These are phyloP conservation scores for Triops longicaudatus DNA, from an alignment of 1,140 invertebrate genomes.

Conservation along the genomic window DNA sequence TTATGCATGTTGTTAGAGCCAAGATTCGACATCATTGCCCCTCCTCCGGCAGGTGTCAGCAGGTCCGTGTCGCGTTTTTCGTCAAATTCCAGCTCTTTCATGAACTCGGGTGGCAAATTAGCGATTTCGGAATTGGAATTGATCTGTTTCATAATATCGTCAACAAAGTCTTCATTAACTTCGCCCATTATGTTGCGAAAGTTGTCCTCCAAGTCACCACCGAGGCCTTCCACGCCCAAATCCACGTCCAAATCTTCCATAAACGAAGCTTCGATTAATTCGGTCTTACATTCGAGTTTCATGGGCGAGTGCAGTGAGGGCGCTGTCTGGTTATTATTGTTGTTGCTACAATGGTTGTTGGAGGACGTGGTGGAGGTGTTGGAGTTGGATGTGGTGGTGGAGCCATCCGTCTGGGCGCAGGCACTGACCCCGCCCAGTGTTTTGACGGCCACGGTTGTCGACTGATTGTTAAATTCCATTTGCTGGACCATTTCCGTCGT, in stretches of 20 bases:
- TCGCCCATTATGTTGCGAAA: constrained; percentile 51
- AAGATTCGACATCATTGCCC: not conserved
- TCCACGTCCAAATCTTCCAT: constrained; percentile 68
- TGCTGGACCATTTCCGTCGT: constrained; percentile 77
- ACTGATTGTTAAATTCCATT: constrained; percentile 70
- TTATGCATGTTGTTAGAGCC: not conserved
- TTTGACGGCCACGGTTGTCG: constrained; percentile 86
- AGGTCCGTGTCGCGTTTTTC: constrained; percentile 41
- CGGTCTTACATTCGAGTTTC: constrained; percentile 70
- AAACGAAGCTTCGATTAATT: constrained; percentile 56
- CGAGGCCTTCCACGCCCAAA: constrained; percentile 68
- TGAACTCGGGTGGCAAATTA: constrained; percentile 69
- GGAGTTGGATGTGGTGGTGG: not conserved
- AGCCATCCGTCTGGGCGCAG: not conserved
- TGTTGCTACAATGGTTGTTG: not conserved
- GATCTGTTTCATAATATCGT: constrained; percentile 53
- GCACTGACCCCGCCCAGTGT: constrained; percentile 53
- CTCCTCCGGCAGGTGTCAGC: not conserved
- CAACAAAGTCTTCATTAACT: constrained; percentile 69
- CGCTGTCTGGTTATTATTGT: not conserved
- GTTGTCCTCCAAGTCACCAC: constrained; percentile 64
- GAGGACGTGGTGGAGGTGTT: not conserved
- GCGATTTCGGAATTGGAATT: constrained; percentile 74
- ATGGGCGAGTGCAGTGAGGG: not conserved
- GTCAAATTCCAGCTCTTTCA: constrained; percentile 71